Evolutionary conservation across 2,797 vertebrate species (phyloP), one percentile per base, ranked within the genome.

Genomic region (Muraenolepis orangiensis): DNA sequence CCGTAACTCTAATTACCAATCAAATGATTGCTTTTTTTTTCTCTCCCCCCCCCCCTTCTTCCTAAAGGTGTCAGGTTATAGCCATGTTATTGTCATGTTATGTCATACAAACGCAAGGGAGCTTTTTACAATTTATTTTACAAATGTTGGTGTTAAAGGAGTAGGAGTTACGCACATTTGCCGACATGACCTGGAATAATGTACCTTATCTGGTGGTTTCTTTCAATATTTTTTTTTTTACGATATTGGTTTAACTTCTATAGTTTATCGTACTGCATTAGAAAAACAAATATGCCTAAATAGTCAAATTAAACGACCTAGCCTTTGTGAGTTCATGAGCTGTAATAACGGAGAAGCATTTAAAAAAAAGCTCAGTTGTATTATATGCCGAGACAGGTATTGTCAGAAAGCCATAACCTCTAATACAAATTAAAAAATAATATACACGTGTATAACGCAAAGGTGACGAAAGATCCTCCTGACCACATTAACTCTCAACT

Each of bases 401-500:
- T 51, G 4, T 6, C 46, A 51, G 11, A 51, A 51, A 66, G 61
- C 28, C 12, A 26, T 66, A 28, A 66, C 61, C 12, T 66, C 28
- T 10, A 66, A 23, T n/a, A 51, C 46, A 51, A 66, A 66, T 28
- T 1, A 66, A 26, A 26, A 26, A 28, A 28, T 28, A 57, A 66
- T 11, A 26, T 13, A n/a, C n/a, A n/a, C n/a, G n/a, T n/a, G n/a
- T n/a, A 29, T 10, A 66, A 23, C 10, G 46, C 5, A 18, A 42
- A 16, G 40, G 40, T 1, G 40, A 34, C 3, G 36, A 38, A 51
- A 26, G 26, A 66, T 26, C 61, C 23, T 11, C 61, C 61, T 64
- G 75, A 57, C 23, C 23, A 40, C 46, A 70, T 77, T 40, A 64
- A 77, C 61, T 80, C 57, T 40, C 79, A 84, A 77, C n/a, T n/a